Conservation (phyloP, 1,140 invertebrate species). For the Amyelois transitella region DNA sequence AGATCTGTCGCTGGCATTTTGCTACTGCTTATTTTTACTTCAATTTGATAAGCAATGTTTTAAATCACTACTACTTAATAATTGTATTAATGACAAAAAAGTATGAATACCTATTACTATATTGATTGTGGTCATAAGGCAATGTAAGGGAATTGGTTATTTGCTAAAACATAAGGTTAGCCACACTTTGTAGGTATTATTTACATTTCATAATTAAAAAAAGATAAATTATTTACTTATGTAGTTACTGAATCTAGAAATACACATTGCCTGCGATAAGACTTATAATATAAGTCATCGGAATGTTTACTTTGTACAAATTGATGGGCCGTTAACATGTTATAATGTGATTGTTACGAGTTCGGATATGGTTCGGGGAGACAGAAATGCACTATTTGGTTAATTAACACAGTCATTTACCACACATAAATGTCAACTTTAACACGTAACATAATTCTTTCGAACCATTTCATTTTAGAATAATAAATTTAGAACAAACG, state of each 20-base stretch:
- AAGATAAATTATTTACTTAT: no score
- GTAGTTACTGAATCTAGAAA: background rate
- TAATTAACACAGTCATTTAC: slow-evolving; percentile 52
- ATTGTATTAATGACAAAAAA: no score
- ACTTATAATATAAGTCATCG: background rate
- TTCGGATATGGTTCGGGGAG: slow-evolving; percentile 34
- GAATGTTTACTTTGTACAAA: slow-evolving; percentile 9
- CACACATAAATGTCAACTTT: slow-evolving; percentile 56
- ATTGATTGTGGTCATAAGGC: no score
- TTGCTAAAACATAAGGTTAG: no score
- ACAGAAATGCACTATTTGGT: slow-evolving; percentile 42
- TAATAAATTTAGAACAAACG: slow-evolving; percentile 39
- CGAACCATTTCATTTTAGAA: slow-evolving; percentile 31
- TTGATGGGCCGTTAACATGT: slow-evolving; percentile 36
- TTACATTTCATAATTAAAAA: no score
- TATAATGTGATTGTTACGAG: slow-evolving; percentile 42
- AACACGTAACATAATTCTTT: slow-evolving; percentile 51
- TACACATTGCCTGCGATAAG: background rate
- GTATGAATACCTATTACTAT: no score
- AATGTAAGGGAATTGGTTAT: no score
- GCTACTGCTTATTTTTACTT: slow-evolving; percentile 10
- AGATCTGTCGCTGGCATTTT: slow-evolving; percentile 23
- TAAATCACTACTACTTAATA: no score
- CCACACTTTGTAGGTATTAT: no score
- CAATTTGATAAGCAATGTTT: background rate